phyloP scores from a whole-genome alignment of 2,113 vertebrate species.

The Catharus bicknelli region DNA sequence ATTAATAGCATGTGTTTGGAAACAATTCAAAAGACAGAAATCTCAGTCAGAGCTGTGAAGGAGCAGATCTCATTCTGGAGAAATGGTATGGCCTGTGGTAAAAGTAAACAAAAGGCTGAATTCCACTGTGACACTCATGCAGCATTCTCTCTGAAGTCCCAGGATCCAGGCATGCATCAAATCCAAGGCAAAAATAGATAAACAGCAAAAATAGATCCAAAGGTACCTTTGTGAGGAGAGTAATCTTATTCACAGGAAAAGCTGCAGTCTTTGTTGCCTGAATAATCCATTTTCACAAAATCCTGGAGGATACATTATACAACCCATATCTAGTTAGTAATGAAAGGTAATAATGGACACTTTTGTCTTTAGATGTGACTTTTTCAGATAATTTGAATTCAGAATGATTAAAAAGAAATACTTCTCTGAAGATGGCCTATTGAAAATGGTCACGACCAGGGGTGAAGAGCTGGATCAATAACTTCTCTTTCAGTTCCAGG shows the following conservation, averaged over 20 bases:
- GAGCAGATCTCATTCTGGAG: neutral
- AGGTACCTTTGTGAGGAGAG: neutral
- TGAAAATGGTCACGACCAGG: neutral
- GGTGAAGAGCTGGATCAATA: fast-evolving
- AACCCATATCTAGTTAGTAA: neutral
- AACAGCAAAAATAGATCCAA: neutral
- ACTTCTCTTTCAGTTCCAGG: neutral
- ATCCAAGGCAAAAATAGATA: neutral
- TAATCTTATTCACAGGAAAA: neutral
- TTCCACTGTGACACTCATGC: neutral
- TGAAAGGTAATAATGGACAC: neutral
- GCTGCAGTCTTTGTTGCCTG: neutral
- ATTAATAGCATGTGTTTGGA: neutral
- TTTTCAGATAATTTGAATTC: neutral
- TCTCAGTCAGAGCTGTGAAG: neutral
- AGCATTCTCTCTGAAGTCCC: neutral
- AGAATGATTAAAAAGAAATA: neutral
- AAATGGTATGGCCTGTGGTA: neutral
- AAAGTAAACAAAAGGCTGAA: neutral
- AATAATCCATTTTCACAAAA: neutral
- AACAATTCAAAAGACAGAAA: neutral
- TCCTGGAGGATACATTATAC: neutral
- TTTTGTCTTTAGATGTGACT: neutral
- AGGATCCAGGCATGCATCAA: neutral
- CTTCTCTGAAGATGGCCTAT: neutral